phyloP scores from a whole-genome alignment of 2,113 vertebrate genomes.

The Apodemus sylvaticus region DNA sequence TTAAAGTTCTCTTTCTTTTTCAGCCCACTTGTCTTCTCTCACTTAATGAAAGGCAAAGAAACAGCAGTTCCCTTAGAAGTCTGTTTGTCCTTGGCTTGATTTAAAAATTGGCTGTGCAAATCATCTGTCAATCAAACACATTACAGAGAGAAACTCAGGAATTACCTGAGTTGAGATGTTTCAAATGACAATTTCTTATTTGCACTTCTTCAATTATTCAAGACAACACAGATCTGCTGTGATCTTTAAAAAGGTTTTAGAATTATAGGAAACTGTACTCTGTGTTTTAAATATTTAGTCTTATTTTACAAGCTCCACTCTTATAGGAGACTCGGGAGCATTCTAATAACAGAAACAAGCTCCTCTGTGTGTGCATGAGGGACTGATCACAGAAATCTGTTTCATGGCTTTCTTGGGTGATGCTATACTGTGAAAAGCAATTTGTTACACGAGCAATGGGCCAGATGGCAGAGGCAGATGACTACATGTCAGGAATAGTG shows the following conservation, averaged over 20 bases:
- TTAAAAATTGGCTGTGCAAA: constrained; percentile 59
- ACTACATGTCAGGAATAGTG: neutral
- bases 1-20: neutral
- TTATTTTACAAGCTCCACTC: constrained; percentile 31
- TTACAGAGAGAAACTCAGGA: constrained; percentile 52
- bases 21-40: constrained; percentile 8
- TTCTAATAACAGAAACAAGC: constrained; percentile 27
- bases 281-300: constrained; percentile 64
- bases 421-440: constrained; percentile 1
- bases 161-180: constrained; percentile 63
- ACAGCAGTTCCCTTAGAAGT: constrained; percentile 19
- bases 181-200: constrained; percentile 61
- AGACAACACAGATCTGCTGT: constrained; percentile 57
- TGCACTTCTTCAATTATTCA: constrained; percentile 65
- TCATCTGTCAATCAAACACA: constrained; percentile 55
- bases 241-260: constrained; percentile 65
- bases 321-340: neutral
- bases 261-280: constrained; percentile 41
- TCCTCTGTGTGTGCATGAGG: rapidly evolving
- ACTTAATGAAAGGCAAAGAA: constrained; percentile 49
- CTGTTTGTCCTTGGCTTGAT: neutral
- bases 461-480: constrained; percentile 18
- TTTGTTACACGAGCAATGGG: neutral
- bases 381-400: neutral
- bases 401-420: neutral